Conservation (phyloP, 2,888 invertebrate genomes). For the Yponomeuta cagnagella region DNA sequence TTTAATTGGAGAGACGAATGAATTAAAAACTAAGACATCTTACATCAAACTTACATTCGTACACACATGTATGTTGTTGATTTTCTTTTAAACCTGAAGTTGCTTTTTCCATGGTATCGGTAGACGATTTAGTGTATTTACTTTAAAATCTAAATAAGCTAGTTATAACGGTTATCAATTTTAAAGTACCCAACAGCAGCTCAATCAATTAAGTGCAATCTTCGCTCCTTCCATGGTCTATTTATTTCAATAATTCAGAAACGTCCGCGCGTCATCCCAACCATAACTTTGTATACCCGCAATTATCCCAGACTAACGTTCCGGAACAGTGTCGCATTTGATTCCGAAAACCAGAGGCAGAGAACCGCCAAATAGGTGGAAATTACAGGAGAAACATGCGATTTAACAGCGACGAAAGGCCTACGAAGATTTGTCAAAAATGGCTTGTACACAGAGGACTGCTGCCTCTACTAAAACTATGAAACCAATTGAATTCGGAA, state of each 20-base stretch:
- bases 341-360: slow-evolving; percentile 2
- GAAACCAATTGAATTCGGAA: slow-evolving; percentile 33
- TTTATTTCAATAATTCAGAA: slow-evolving; percentile 24
- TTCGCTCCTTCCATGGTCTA: slow-evolving; percentile 15
- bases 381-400: background rate
- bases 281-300: slow-evolving; percentile 1
- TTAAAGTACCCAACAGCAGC: background rate
- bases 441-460: slow-evolving; percentile 27
- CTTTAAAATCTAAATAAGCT: too few species aligned
- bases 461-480: slow-evolving; percentile 34
- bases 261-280: background rate
- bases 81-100: too few species aligned
- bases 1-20: slow-evolving; percentile 4
- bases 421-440: background rate
- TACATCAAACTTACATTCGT: background rate
- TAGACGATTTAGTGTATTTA: background rate
- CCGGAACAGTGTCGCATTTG: slow-evolving; percentile 15
- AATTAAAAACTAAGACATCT: background rate
- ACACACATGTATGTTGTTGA: background rate
- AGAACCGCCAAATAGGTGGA: background rate
- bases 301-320: slow-evolving; percentile 11
- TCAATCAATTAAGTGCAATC: slow-evolving; percentile 2
- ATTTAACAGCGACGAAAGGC: background rate
- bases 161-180: too few species aligned
- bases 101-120: background rate